These are phyloP conservation scores for Philaethria dido DNA, from an alignment of 2,888 invertebrate species.

Conservation along the genomic window DNA sequence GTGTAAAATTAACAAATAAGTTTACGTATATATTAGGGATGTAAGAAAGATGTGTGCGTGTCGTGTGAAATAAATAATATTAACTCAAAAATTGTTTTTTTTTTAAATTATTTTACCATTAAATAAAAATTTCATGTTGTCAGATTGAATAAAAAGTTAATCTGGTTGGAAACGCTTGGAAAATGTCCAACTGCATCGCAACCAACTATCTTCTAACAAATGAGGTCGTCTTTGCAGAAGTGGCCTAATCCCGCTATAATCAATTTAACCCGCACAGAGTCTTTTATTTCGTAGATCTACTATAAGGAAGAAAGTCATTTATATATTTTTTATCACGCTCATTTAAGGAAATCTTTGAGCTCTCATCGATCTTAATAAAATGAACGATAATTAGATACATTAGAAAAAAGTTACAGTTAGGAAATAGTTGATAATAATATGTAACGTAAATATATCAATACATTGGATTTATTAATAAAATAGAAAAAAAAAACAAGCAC, in stretches of 20 bases:
- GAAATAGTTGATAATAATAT: background rate
- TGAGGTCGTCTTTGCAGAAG: conserved; percentile 51
- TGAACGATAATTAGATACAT: background rate
- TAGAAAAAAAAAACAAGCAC: background rate
- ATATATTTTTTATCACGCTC: background rate
- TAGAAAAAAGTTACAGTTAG: no score
- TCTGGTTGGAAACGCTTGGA: conserved; percentile 60
- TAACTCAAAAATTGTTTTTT: conserved; percentile 51
- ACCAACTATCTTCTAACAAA: conserved; percentile 56
- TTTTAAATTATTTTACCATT: conserved; percentile 39
- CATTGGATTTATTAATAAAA: conserved; percentile 9
- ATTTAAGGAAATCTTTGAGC: background rate
- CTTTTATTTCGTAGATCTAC: conserved; percentile 23
- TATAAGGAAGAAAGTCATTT: conserved; percentile 12
- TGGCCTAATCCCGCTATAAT: conserved; percentile 45
- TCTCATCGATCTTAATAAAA: background rate
- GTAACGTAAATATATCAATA: background rate
- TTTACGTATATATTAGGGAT: conserved; percentile 70
- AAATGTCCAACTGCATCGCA: conserved; percentile 65
- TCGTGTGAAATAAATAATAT: conserved; percentile 70
- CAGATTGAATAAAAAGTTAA: conserved; percentile 52
- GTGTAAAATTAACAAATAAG: conserved; percentile 81
- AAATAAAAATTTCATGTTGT: conserved; percentile 44
- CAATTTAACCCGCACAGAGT: conserved; percentile 36
- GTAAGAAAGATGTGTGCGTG: conserved; percentile 67